Conservation (phyloP, 23 tunicate genomes). For the Ascidia mentula region DNA sequence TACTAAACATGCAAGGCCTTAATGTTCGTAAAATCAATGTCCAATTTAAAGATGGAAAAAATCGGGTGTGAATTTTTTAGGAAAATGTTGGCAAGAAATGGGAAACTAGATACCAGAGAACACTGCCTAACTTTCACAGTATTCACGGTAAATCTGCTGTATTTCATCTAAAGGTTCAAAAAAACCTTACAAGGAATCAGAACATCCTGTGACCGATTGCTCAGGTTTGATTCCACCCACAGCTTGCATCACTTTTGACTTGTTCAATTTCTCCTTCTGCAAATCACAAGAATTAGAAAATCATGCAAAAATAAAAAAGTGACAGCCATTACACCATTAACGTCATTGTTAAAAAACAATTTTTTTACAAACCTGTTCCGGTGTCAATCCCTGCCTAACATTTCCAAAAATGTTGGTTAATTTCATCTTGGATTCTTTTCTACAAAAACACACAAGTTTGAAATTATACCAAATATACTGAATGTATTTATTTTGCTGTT, state of each 20-base stretch:
- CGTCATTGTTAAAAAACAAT: no score
- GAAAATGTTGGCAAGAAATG: no score
- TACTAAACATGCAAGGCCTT: no score
- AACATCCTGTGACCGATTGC: conserved; percentile 75
- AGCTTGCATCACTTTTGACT: conserved; percentile 72
- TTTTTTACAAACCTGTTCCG: not conserved
- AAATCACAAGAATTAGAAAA: not conserved
- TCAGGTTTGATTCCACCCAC: conserved; percentile 73
- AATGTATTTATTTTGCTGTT: not conserved
- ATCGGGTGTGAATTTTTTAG: no score
- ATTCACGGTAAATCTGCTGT: no score
- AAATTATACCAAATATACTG: no score
- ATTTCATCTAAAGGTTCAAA: no score
- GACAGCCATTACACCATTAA: not conserved
- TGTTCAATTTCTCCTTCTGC: conserved; percentile 26
- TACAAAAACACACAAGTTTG: no score
- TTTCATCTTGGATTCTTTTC: conserved; percentile 71
- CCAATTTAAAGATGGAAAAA: no score
- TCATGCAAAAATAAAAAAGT: not conserved
- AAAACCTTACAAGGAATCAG: conserved; percentile 54
- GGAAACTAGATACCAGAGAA: no score
- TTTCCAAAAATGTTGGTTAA: conserved; percentile 48
- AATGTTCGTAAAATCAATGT: no score
- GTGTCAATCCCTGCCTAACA: not conserved
- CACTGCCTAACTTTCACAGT: no score